These are phyloP conservation scores for cat (Felis catus) DNA, from an alignment of 2,113 vertebrate genomes.

Conservation along the genomic window DNA sequence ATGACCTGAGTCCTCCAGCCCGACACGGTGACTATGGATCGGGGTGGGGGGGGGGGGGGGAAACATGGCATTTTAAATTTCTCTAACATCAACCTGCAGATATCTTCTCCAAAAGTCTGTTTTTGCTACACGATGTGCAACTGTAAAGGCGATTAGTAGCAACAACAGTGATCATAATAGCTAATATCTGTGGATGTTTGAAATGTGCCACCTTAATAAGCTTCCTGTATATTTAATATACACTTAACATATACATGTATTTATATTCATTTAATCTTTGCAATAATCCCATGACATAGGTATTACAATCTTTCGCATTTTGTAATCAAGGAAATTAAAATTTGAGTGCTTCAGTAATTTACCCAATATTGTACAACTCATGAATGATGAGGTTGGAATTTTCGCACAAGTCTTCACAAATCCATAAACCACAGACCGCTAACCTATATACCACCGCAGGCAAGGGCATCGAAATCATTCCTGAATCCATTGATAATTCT, in stretches of 20 bases:
- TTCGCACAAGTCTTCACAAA: neutral
- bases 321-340: neutral
- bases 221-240: neutral
- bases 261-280: neutral
- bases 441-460: neutral
- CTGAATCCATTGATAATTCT: neutral
- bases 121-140: neutral
- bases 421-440: neutral
- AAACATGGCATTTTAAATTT: neutral
- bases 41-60: no score
- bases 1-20: neutral
- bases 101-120: neutral
- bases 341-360: neutral
- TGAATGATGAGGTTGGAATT: neutral
- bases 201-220: neutral
- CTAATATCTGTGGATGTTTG: neutral
- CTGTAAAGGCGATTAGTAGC: neutral
- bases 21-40: rapidly evolving
- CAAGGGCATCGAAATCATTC: neutral
- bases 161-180: neutral
- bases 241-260: neutral
- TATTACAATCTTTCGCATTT: neutral
- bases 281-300: neutral
- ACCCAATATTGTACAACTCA: neutral
- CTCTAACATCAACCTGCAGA: neutral